A percentile compares a stretch with the other conserved stretches of the same genome.
These are phyloP conservation scores for Platycnemis pennipes DNA, from an alignment of 2,888 invertebrate genomes.

Conservation along the genomic window DNA sequence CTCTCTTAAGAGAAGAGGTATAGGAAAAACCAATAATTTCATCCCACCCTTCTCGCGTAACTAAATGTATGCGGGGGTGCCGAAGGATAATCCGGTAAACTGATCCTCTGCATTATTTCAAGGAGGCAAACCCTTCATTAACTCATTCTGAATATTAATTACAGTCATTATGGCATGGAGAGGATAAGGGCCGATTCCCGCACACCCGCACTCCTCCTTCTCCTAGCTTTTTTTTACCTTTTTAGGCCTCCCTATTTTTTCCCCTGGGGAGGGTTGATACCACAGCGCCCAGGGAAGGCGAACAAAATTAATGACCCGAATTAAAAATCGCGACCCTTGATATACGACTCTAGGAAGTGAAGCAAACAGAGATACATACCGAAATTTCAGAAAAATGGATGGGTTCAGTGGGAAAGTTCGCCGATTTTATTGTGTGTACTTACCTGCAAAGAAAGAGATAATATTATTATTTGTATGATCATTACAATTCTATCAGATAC, in stretches of 20 bases:
- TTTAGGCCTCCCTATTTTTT: background rate
- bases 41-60: too few species aligned
- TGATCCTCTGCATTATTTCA: conserved; percentile 37
- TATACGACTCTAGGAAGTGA: conserved; percentile 19
- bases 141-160: conserved; percentile 18
- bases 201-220: background rate
- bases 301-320: conserved; percentile 27
- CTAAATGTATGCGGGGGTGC: too few species aligned
- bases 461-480: background rate
- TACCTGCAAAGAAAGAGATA: conserved; percentile 26
- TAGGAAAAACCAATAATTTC: too few species aligned
- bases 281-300: background rate
- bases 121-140: conserved; percentile 43
- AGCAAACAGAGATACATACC: conserved; percentile 23
- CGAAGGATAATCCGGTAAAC: too few species aligned
- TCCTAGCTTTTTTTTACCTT: background rate
- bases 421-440: background rate
- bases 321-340: conserved; percentile 48
- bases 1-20: too few species aligned
- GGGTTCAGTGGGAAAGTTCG: background rate
- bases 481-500: conserved; percentile 15
- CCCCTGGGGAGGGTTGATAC: background rate
- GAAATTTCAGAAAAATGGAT: background rate
- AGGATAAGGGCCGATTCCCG: background rate
- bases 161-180: background rate